Evolutionary conservation across 2,888 invertebrate genomes (phyloP).

Genomic region (Erannis defoliaria): DNA sequence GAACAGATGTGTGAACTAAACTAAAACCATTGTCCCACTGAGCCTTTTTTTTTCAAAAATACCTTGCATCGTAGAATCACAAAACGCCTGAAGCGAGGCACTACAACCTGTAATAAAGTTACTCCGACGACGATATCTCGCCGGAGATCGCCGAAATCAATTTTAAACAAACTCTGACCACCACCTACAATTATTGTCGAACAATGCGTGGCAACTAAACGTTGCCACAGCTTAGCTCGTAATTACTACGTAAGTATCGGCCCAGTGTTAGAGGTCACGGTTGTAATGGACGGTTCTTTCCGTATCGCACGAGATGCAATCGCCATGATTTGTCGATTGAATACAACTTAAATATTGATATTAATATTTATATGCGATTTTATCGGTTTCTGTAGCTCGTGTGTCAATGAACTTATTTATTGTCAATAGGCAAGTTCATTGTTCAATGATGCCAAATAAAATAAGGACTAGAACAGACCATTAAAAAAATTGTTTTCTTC

Average conservation of each 20-base stretch:
- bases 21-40: constrained; percentile 14
- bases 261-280: constrained; percentile 79
- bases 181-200: constrained; percentile 83
- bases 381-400: constrained; percentile 57
- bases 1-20: constrained; percentile 23
- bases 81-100: constrained; percentile 54
- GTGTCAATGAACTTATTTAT: constrained; percentile 28
- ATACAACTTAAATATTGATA: constrained; percentile 83
- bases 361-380: constrained; percentile 82
- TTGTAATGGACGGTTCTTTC: constrained; percentile 79
- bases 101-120: constrained; percentile 71
- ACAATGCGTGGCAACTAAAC: constrained; percentile 76
- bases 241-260: constrained; percentile 56
- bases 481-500: not conserved
- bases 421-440: not conserved
- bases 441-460: not conserved
- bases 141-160: constrained; percentile 81
- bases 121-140: constrained; percentile 72
- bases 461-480: not conserved
- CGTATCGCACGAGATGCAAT: constrained; percentile 79
- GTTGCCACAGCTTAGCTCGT: constrained; percentile 25
- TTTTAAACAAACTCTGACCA: constrained; percentile 84
- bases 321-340: constrained; percentile 84
- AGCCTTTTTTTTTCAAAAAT: constrained; percentile 36
- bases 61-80: constrained; percentile 19